phyloP scores from a whole-genome alignment of 2,797 vertebrate genomes.

The Mormyrus proboscirostris region DNA sequence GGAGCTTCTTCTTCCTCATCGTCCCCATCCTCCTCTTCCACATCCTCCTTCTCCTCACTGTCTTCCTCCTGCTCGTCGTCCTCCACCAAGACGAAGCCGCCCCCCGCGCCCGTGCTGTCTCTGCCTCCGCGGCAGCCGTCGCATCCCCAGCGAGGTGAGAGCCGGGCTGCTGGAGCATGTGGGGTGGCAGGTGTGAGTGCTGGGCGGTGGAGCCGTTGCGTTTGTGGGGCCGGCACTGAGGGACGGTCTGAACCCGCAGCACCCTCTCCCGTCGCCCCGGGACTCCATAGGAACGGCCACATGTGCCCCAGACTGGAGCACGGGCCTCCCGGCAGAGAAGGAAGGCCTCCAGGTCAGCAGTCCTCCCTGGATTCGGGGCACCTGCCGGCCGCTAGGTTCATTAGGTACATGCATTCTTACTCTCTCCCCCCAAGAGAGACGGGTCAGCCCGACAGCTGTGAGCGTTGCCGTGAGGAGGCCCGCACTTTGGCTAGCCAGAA shows the following conservation, averaged over 20 bases:
- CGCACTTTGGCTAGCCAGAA: slow-evolving; percentile 56
- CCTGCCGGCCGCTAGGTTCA: slow-evolving; percentile 71
- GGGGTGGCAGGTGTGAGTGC: slow-evolving; percentile 72
- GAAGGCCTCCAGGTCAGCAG: slow-evolving; percentile 61
- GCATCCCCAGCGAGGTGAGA: slow-evolving; percentile 93
- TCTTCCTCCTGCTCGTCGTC: slow-evolving; percentile 56
- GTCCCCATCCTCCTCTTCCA: slow-evolving; percentile 62
- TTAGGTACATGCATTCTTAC: slow-evolving; percentile 83
- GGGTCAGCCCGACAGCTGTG: slow-evolving; percentile 67
- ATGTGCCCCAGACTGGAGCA: slow-evolving; percentile 59
- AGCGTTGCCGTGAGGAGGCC: slow-evolving; percentile 69
- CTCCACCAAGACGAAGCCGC: slow-evolving; percentile 86
- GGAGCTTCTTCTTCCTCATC: slow-evolving; percentile 51
- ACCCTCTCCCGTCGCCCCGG: slow-evolving; percentile 54
- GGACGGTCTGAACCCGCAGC: slow-evolving; percentile 44
- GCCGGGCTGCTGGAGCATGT: slow-evolving; percentile 50
- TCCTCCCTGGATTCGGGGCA: slow-evolving; percentile 53
- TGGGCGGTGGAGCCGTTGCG: slow-evolving; percentile 69
- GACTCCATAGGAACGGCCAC: slow-evolving; percentile 54
- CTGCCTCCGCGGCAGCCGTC: slow-evolving; percentile 50
- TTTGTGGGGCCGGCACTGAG: slow-evolving; percentile 49
- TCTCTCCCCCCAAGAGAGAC: slow-evolving; percentile 73
- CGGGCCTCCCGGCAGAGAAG: slow-evolving; percentile 63
- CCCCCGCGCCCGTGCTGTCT: slow-evolving; percentile 67
- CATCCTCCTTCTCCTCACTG: slow-evolving; percentile 65